Evolutionary conservation across 1,140 invertebrate species (phyloP), one percentile per base, ranked within the genome.

Genomic region (Orchesella cincta): DNA sequence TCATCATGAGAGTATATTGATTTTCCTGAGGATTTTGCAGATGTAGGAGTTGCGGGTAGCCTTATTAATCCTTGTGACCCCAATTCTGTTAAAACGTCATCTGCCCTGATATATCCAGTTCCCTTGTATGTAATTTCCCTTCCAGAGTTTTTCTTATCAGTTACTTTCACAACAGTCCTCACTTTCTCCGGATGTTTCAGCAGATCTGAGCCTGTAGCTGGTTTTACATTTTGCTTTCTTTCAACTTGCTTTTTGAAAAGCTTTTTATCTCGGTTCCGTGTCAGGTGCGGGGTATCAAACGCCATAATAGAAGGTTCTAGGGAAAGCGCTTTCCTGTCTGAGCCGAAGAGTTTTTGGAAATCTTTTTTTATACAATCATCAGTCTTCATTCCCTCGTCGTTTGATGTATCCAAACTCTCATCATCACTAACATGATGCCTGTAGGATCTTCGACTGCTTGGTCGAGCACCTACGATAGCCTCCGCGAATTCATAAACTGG

Each of bases 101-200:
- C 62, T 31, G 62, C 62, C 33, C 29, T 29, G 8, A 67, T 31
- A 29, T 67, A 67, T 3, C 62, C 62, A 33, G 5, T 67, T 3
- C 62, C 62, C 1, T 12, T 67, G 29, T 67, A 67, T 26, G 31
- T 33, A n/a, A 67, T 5, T n/a, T 29, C 31, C 31, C 31, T 67
- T 29, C 31, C 31, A 12, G 62, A 67, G 62, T 67, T 67, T 12
- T 23, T 33, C 31, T 29, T 67, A 29, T 67, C 62, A 29, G 26
- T 67, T 12, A 67, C 12, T 67, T 33, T 67, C 8, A 67, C 62
- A 26, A 67, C 2, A 14, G 62, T 67, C n/a, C 12, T 67, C 2
- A 67, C 31, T n/a, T 67, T 67, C 8, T 67, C 62, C 26, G 62
- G 62, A n/a, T 67, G 62, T 12, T 67, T 33, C 26, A 67, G n/a